Evolutionary conservation across 2,797 vertebrate species (phyloP).

Genomic region (Anguilla megastoma): DNA sequence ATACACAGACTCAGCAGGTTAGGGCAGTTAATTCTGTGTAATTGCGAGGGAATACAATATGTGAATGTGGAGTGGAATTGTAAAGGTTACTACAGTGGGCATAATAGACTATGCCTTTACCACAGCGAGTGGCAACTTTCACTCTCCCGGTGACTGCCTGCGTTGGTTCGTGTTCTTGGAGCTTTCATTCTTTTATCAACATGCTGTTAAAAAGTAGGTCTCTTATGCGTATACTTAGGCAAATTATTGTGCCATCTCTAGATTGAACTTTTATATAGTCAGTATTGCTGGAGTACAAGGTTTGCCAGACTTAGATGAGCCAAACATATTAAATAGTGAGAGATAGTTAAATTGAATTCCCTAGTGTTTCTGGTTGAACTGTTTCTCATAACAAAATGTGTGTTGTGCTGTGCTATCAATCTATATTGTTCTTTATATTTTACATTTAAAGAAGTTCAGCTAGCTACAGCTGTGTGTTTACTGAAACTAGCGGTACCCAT

Average conservation of each 20-base stretch:
- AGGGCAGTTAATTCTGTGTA: constrained; percentile 25
- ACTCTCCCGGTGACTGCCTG: neutral
- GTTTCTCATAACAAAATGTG: neutral
- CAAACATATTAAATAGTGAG: neutral
- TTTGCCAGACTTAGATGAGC: neutral
- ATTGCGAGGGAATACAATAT: constrained; percentile 37
- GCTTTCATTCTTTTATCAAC: neutral
- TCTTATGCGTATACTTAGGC: neutral
- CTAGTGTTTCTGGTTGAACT: neutral
- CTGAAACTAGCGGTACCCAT: neutral
- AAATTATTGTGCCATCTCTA: neutral
- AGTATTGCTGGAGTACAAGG: neutral
- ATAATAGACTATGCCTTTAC: neutral
- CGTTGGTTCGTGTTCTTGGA: neutral
- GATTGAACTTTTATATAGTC: neutral
- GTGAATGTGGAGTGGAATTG: neutral
- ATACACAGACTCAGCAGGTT: constrained; percentile 46
- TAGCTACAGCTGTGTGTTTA: neutral
- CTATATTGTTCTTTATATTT: neutral
- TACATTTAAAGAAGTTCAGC: neutral
- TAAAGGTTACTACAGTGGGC: constrained; percentile 1
- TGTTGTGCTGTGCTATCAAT: neutral
- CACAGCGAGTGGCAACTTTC: neutral
- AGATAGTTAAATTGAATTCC: neutral
- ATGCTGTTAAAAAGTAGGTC: constrained; percentile 13